These are phyloP conservation scores for Casuarius casuarius DNA, from an alignment of 2,113 vertebrate species.

Conservation along the genomic window DNA sequence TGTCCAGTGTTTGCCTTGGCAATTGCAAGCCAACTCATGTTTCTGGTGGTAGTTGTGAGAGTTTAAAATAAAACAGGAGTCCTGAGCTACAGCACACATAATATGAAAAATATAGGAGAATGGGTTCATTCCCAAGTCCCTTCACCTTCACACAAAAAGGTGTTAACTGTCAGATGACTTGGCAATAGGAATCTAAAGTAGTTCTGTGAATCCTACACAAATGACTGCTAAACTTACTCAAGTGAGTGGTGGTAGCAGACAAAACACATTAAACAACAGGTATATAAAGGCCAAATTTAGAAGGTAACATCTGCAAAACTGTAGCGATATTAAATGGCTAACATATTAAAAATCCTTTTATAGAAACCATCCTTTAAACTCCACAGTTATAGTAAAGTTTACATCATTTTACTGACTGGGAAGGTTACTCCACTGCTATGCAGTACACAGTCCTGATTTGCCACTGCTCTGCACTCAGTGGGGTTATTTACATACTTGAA, in stretches of 20 bases:
- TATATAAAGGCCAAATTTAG: neutral
- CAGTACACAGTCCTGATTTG: neutral
- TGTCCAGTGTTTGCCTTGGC: neutral
- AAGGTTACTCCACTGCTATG: too few species aligned
- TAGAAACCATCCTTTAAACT: neutral
- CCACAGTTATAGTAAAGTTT: neutral
- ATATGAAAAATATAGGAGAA: neutral
- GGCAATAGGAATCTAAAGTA: neutral
- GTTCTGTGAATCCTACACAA: neutral
- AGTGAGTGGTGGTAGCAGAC: neutral
- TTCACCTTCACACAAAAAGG: neutral
- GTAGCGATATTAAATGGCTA: neutral
- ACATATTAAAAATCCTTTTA: neutral
- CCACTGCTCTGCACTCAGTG: neutral
- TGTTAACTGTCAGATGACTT: neutral
- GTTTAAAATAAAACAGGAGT: neutral
- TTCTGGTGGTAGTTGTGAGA: neutral
- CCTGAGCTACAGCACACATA: neutral
- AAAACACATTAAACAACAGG: neutral
- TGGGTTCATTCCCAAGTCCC: neutral
- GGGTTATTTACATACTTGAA: neutral
- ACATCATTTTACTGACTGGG: neutral
- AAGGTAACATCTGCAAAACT: neutral
- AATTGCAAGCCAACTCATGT: neutral
- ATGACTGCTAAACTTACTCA: neutral